phyloP scores from a whole-genome alignment of 2,888 invertebrate genomes.

The Tanypteryx hageni region DNA sequence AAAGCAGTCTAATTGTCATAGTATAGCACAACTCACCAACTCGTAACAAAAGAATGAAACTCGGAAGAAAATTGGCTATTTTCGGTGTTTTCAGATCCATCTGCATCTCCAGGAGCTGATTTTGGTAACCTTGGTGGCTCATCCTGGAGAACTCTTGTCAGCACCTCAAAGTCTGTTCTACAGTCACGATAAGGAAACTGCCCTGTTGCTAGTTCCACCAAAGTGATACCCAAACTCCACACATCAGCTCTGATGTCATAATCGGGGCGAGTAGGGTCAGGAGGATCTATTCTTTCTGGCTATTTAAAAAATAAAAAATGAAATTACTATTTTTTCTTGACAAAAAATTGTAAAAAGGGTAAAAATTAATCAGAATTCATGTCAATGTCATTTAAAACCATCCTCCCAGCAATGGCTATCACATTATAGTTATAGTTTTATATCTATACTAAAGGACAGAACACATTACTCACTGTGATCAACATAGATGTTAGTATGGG shows the following conservation, averaged over 20 bases:
- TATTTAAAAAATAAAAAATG: constrained; percentile 72
- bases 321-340: background rate
- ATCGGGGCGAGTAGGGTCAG: constrained; percentile 93
- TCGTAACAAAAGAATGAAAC: constrained; percentile 93
- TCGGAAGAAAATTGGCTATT: constrained; percentile 88
- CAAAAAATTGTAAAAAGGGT: too few species aligned
- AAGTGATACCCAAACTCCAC: constrained; percentile 98
- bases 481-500: too few species aligned
- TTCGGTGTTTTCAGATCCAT: constrained; percentile 36
- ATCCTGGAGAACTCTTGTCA: constrained; percentile 92
- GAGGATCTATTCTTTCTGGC: constrained; percentile 98
- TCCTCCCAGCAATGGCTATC: background rate
- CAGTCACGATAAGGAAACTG: constrained; percentile 96
- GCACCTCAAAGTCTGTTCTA: constrained; percentile 98
- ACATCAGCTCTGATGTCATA: constrained; percentile 99
- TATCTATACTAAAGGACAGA: too few species aligned
- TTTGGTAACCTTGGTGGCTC: constrained; percentile 91
- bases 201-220: constrained; percentile 97
- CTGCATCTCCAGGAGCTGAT: background rate
- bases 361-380: too few species aligned
- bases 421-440: too few species aligned
- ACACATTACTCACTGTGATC: too few species aligned
- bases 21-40: constrained; percentile 82
- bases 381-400: too few species aligned
- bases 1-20: background rate